Evolutionary conservation across 2,797 vertebrate genomes (phyloP).

Genomic region (Gorsachius magnificus): DNA sequence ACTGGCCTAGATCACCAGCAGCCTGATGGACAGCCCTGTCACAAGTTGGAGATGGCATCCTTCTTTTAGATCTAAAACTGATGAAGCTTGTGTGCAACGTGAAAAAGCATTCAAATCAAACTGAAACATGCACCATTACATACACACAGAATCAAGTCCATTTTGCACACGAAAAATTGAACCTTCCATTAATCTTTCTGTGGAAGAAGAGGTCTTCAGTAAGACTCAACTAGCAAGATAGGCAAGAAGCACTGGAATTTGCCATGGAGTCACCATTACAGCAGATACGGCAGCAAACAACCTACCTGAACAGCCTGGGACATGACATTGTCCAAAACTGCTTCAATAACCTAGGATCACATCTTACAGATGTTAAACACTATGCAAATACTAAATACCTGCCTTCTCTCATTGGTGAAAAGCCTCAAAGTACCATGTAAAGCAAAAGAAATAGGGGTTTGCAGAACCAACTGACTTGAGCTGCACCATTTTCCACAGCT

Average conservation of each 20-base stretch:
- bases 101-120: not conserved
- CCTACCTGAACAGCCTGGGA: not conserved
- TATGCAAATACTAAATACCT: not conserved
- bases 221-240: not conserved
- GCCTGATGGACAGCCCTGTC: not conserved
- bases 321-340: not conserved
- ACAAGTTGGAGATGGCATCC: not conserved
- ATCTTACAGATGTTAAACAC: not conserved
- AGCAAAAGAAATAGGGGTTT: not conserved
- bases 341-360: not conserved
- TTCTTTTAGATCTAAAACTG: not conserved
- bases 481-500: not conserved
- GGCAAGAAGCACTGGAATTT: not conserved
- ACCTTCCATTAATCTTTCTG: not conserved
- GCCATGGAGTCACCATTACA: not conserved
- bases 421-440: not conserved
- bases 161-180: not conserved
- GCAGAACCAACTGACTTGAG: not conserved
- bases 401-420: not conserved
- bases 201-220: not conserved
- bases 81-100: accelerated
- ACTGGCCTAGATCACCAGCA: not conserved
- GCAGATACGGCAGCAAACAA: not conserved
- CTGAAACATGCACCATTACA: not conserved
- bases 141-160: not conserved